Evolutionary conservation across 2,888 invertebrate genomes (phyloP), one percentile per base, ranked within the genome.

Genomic region (Drosophila siamana): DNA sequence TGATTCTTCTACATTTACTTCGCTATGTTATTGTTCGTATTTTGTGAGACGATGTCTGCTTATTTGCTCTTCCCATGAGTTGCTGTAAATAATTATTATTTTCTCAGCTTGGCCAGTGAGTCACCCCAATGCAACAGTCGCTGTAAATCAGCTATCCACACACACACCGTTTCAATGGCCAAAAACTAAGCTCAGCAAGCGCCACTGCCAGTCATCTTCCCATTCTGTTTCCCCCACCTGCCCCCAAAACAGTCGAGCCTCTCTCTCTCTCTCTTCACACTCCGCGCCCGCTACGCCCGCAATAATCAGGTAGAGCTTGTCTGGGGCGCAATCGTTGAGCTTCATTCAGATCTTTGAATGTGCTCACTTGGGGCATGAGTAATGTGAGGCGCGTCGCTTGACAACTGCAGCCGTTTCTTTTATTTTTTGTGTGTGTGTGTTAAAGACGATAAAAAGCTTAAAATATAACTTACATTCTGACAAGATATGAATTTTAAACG

Each of bases 401-500:
- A 57, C 30, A 63, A 52, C 62, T 65, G 75, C 74, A 69, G 80
- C 74, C 76, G 80, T 51, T 75, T 74, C 70, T 3, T 19, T 19
- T 19, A 19, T 19, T 19, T 19, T 19, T 1, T 19, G 19, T 19
- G 19, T 19, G 19, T 19, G 19, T 19, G 19, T 19, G 19, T 82
- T 72, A 68, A 74, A 72, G 71, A 68, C 82, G 83, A 87, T 87
- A 87, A 88, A 88, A 89, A 88, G 84, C 84, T 88, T 84, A 88
- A 86, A 84, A 81, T 80, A 86, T 78, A 83, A 85, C 81, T 87
- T 86, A 83, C 86, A 82, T 79, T 83, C 74, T 83, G 90, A 89
- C 86, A 88, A 86, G 85, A 76, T 90, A 90, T 90, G 90, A 87
- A 90, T 90, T 80, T 89, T 82, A 90, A 90, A 83, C 78, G 88